These are phyloP conservation scores for Latrodectus elegans DNA, from an alignment of 2,888 invertebrate genomes.

Conservation along the genomic window DNA sequence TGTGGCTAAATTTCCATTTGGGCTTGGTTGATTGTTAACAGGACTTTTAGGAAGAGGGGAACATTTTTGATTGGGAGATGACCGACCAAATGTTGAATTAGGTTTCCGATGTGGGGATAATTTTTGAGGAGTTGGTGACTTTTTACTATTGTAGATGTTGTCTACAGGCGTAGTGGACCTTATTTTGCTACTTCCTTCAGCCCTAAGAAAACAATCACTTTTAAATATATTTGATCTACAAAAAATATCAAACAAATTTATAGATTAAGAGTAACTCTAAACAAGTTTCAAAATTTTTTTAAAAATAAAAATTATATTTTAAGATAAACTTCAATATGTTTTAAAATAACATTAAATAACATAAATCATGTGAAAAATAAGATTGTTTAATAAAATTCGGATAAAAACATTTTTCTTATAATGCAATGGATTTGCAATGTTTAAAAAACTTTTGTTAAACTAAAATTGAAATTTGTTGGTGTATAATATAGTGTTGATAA, in stretches of 20 bases:
- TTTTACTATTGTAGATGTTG: conserved; percentile 69
- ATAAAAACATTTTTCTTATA: too few relatives aligned
- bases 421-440: too few relatives aligned
- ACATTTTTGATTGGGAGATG: conserved; percentile 71
- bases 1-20: conserved; percentile 39
- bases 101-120: conserved; percentile 57
- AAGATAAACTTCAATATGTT: too few relatives aligned
- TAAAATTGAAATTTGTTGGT: too few relatives aligned
- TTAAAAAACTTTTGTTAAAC: too few relatives aligned
- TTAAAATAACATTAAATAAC: too few relatives aligned
- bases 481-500: too few relatives aligned
- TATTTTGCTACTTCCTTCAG: conserved; percentile 71
- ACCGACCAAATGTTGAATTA: conserved; percentile 80
- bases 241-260: neutral
- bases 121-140: conserved; percentile 61
- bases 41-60: conserved; percentile 68
- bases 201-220: conserved; percentile 55
- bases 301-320: too few relatives aligned
- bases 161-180: conserved; percentile 70
- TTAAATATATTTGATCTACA: neutral
- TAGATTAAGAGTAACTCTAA: neutral
- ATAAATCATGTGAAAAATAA: too few relatives aligned
- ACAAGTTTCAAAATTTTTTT: too few relatives aligned
- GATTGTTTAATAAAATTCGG: too few relatives aligned
- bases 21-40: conserved; percentile 62